Evolutionary conservation across 64 coral and sea anemone genomes (phyloP), one percentile per base, ranked within the genome.

Genomic region (Porites australiensis): DNA sequence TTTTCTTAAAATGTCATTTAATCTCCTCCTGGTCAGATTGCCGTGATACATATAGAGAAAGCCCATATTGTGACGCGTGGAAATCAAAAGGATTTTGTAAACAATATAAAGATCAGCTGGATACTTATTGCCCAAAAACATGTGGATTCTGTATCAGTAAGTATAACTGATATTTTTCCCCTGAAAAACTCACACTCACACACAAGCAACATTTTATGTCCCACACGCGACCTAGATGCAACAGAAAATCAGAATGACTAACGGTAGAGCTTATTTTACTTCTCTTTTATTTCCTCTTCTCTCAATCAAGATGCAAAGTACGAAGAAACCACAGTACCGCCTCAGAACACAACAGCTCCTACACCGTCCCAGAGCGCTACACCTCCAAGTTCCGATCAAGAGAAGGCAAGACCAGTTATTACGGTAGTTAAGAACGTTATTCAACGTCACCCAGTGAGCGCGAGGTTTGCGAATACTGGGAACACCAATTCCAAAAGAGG

Each of bases 71-170:
- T 37, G 43, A 68, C 8, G 91, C 88, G 12, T 93, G 91, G 91
- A 88, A 88, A 82, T 20, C 47, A 13, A 46, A 62, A 73, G 84
- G 65, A 70, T 93, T 93, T 52, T 93, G 91, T 48, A 61, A 52
- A 20, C 88, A 37, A 18, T 93, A 88, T 85, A 57, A 58, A n/a
- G 64, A 88, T 2, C 84, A 93, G 75, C 65, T 93, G 84, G 91
- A 93, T 57, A 93, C 61, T 6, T 93, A 93, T 47, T 93, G 91
- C 18, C 91, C 91, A 9, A 93, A 88, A 85, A 93, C 91, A 19
- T 93, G 91, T 13, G 83, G 86, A 68, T 61, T 93, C 44, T 93
- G 91, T 19, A 79, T 86, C 72, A 93, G 87, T 70, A 81, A 66
- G 37, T 87, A 57, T 57, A 57, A 57, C 54, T 57, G 12, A 37